These are phyloP conservation scores for Lanius collurio DNA, from an alignment of 2,113 vertebrate species.

Conservation along the genomic window DNA sequence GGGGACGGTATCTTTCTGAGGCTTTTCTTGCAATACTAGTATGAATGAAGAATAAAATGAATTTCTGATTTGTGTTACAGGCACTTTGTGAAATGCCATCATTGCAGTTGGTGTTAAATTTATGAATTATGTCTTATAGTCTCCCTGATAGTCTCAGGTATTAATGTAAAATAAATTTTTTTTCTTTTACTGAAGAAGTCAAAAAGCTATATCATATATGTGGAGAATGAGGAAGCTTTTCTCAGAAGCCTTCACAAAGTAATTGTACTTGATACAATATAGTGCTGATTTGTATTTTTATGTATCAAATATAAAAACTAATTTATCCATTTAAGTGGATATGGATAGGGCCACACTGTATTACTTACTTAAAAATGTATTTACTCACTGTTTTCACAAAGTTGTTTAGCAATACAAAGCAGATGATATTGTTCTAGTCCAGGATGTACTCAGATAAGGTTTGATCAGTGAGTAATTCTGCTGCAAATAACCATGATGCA, in stretches of 20 bases:
- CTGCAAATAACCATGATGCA: neutral
- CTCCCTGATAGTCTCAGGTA: constrained; percentile 19
- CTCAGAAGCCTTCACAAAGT: neutral
- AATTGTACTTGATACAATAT: neutral
- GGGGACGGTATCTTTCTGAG: neutral
- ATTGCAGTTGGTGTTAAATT: neutral
- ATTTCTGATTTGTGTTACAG: neutral
- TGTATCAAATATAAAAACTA: neutral
- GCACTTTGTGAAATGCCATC: neutral
- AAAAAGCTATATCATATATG: neutral
- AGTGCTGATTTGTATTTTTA: neutral
- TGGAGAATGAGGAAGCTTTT: neutral
- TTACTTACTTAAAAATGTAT: neutral
- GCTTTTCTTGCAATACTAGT: neutral
- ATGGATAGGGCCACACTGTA: neutral
- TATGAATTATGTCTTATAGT: neutral
- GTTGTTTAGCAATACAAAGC: neutral
- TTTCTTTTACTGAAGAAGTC: neutral
- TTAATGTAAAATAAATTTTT: constrained; percentile 19
- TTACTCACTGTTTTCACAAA: neutral
- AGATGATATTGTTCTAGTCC: neutral
- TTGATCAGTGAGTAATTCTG: neutral
- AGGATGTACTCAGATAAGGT: neutral
- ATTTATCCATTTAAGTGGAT: neutral
- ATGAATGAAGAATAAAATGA: neutral